Conservation (phyloP, 2,113 vertebrate genomes). For the Ceyx melanurus region DNA sequence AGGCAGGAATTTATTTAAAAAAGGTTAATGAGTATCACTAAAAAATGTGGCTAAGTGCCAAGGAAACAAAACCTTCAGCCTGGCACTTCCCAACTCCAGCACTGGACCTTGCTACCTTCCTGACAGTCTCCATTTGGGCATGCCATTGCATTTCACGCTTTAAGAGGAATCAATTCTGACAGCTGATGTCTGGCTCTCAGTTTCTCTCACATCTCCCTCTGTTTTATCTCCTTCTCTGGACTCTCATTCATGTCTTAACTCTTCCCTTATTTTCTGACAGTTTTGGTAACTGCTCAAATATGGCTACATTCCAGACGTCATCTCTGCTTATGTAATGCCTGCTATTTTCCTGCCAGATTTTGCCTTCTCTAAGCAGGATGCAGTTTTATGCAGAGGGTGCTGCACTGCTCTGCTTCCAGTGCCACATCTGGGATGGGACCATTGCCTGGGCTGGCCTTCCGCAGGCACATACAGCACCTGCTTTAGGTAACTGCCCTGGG, state of each 20-base stretch:
- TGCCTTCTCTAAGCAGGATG: background rate
- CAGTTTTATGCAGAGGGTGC: background rate
- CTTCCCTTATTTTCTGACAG: constrained; percentile 11
- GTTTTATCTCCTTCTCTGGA: background rate
- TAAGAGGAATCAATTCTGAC: background rate
- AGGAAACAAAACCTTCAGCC: background rate
- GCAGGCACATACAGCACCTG: background rate
- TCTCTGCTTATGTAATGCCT: background rate
- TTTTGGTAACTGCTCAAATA: background rate
- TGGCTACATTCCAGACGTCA: background rate
- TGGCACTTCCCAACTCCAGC: background rate
- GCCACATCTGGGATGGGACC: background rate
- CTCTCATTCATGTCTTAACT: background rate
- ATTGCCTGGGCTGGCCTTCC: accelerated
- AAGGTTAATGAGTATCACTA: background rate
- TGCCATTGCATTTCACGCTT: background rate
- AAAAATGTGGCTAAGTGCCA: background rate
- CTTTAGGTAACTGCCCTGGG: background rate
- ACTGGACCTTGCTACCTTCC: accelerated
- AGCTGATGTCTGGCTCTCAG: background rate
- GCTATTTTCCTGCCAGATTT: background rate
- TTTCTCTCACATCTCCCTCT: background rate
- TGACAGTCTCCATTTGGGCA: background rate
- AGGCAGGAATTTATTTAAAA: background rate
- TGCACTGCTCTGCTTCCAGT: background rate